These are phyloP conservation scores for Brachyalestes nurse DNA, from an alignment of 2,797 vertebrate genomes.

Conservation along the genomic window DNA sequence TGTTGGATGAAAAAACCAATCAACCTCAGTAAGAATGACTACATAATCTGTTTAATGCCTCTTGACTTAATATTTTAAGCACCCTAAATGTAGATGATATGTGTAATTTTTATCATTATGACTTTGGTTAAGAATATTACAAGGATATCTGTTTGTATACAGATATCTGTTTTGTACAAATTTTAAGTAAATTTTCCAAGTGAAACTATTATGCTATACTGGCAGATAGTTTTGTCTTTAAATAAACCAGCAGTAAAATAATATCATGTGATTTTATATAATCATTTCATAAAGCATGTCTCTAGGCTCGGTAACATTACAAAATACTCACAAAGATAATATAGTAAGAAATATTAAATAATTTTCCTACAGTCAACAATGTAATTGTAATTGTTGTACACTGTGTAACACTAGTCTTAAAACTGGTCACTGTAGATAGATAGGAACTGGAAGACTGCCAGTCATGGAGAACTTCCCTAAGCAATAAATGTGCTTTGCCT, in stretches of 20 bases:
- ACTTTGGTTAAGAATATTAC: not conserved
- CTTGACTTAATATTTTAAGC: not conserved
- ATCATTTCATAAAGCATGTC: no score
- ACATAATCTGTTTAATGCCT: no score
- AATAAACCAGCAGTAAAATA: no score
- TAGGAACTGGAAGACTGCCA: constrained; percentile 1
- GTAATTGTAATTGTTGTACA: not conserved
- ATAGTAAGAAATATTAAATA: not conserved
- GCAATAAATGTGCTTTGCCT: not conserved
- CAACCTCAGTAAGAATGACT: no score
- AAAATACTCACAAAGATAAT: not conserved
- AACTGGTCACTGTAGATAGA: not conserved
- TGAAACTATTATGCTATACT: not conserved
- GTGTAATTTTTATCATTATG: not conserved
- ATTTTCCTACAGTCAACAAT: not conserved
- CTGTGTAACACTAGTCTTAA: not conserved
- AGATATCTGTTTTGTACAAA: no score
- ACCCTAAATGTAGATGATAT: not conserved
- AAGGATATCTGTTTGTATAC: not conserved
- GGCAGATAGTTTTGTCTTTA: not conserved
- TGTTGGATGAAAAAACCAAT: no score
- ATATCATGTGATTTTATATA: no score
- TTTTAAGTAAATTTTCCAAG: not conserved
- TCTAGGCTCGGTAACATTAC: not conserved
- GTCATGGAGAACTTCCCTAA: not conserved